Evolutionary conservation across 2,113 vertebrate genomes (phyloP), one percentile per base, ranked within the genome.

Genomic region (Pteropus alecto): DNA sequence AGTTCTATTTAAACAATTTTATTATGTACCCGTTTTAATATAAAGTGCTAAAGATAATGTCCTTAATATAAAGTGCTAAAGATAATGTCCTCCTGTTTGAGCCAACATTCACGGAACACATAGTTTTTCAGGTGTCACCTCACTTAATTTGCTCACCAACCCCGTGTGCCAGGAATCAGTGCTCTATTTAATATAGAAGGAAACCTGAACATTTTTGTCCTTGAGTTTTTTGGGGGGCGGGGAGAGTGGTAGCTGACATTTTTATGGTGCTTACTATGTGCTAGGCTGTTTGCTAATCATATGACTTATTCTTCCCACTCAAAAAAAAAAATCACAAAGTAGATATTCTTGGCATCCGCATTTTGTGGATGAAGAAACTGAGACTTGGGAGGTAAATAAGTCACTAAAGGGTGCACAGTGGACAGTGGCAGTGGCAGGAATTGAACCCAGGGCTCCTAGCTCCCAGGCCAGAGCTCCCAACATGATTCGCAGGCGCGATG

Each of bases 401-500:
- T 58, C 12, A 0, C 18, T 1, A 21, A 74, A 83, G 76, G n/a
- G 4, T 41, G 41, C 24, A 1, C 7, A 35, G 21, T 38, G 19
- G 68, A 41, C 65, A 71, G 54, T 3, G 71, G 15, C 60, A 19
- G 76, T 77, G 28, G 16, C 1, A 0, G 9, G 41, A 41, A 86
- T 30, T 30, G 61, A 82, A 94, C 58, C n/a, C 58, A 28, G 56
- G 51, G 16, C 35, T 33, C 77, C 24, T 5, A 6, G 8, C 38
- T 78, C 24, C 26, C 67, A 21, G 22, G 26, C 33, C 22, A 9
- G 54, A 0, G 6, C 22, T 6, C 54, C 22, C 68, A 10, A 1
- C 19, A 0, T 0, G 26, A 61, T 6, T 30, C 24, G 3, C 0
- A 14, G 8, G 15, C 24, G 11, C 12, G 0, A 0, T 0, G 33